Percentiles rank a stretch among this genome's conserved stretches.
Conservation (phyloP, 37 sponge, comb jelly and placozoan genomes). For the Beroe ovata region DNA sequence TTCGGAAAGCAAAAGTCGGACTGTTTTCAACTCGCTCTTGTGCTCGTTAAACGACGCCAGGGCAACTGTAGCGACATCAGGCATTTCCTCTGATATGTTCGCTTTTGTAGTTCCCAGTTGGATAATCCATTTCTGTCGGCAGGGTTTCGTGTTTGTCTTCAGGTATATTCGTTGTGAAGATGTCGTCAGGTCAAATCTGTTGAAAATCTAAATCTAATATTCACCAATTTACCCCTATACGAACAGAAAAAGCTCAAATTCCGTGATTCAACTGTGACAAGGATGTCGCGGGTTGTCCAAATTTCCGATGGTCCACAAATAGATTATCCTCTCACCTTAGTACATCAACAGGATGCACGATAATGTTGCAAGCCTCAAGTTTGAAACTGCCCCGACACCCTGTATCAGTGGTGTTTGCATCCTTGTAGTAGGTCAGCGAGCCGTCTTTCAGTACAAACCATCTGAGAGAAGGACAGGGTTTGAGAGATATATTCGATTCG, state of each 20-base stretch:
- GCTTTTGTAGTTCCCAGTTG: conserved; percentile 50
- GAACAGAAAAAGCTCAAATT: no score
- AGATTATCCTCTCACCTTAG: not conserved
- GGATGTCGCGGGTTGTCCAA: no score
- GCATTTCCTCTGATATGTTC: conserved; percentile 55
- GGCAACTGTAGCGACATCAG: conserved; percentile 33
- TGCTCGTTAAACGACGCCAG: conserved; percentile 49
- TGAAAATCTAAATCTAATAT: no score
- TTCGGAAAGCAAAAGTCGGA: conserved; percentile 43
- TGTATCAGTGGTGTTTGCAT: conserved; percentile 59
- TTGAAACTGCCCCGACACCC: conserved; percentile 62
- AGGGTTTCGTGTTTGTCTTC: conserved; percentile 35
- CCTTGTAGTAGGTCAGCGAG: conserved; percentile 59
- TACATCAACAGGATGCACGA: not conserved
- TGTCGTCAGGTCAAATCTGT: conserved; percentile 51
- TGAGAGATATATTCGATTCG: no score
- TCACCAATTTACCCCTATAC: no score
- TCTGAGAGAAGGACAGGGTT: not conserved
- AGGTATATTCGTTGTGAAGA: conserved; percentile 53
- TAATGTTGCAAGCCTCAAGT: conserved; percentile 52
- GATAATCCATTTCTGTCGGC: conserved; percentile 57
- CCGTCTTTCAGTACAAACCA: conserved; percentile 62
- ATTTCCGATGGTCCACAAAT: no score
- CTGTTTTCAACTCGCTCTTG: conserved; percentile 46
- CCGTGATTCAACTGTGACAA: no score